Base-by-base conservation (phyloP, 2,888 invertebrate genomes). In the Papilio elwesi region DNA sequence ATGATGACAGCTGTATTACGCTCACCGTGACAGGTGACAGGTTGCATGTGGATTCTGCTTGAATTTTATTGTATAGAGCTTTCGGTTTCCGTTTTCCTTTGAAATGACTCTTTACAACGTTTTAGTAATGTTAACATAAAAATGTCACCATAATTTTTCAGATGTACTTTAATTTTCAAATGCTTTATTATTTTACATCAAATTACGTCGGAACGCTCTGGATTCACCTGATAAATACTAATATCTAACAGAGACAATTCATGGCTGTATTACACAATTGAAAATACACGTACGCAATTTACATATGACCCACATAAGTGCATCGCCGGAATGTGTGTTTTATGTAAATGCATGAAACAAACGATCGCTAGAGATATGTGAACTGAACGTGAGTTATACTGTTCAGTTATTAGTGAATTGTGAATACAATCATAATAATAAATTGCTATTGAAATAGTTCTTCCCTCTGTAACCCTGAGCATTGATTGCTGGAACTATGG, bases 301-400 rank as follows among this genome's bases (percentile, higher is more conserved):
- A 65, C 55, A 70, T 64, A 55, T 48, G 70, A 48, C 64, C 70
- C 48, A 70, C 36, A 55, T 70, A 36, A 55, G 48, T 48, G 68
- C 53, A 70, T 47, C n/a, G 26, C 48, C 53, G 10, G 63, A 69
- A 62, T 70, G 63, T 53, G 47, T 64, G 16, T 65, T 49, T 65
- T 49, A 70, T 70, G 65, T 53, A 16, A 70, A 70, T 65, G 43
- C 55, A 49, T 16, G 48, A 70, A 70, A 62, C 16, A 43, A 62
- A 0, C 36, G 36, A 36, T 12, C 2, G n/a, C 13, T 16, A 51
- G 16, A 12, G 43, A 62, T 69, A 38, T 62, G 51, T 38, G 51
- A 69, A 62, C 0, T 12, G 1, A 15, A 10, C 26, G 8, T 64
- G 48, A 64, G 48, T 43, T 36, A 52, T 52, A 10, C 13, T n/a